Evolutionary conservation across 2,113 vertebrate genomes (phyloP).

Genomic region (Myrmecobius fasciatus): DNA sequence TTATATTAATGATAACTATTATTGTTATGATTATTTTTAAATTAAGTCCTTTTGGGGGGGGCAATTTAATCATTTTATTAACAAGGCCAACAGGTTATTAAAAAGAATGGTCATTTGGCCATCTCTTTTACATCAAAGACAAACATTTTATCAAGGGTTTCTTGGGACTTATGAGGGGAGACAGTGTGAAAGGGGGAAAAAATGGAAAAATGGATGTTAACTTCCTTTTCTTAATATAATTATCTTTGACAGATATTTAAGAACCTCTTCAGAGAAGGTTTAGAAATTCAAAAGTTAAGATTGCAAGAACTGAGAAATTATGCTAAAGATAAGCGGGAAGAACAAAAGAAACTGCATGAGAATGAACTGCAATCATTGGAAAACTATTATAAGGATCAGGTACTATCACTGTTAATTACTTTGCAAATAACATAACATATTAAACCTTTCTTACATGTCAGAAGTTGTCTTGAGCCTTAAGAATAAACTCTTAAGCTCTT

Average conservation of each 20-base stretch:
- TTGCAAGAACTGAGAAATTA: constrained; percentile 89
- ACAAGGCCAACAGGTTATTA: no score
- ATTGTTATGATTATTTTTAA: background rate
- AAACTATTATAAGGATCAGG: constrained; percentile 97
- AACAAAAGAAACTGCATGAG: constrained; percentile 87
- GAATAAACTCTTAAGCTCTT: background rate
- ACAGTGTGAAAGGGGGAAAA: no score
- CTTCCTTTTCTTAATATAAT: background rate
- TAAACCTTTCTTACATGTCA: background rate
- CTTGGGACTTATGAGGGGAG: no score
- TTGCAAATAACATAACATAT: no score
- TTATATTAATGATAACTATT: no score
- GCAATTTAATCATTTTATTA: no score
- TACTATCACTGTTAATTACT: constrained; percentile 64
- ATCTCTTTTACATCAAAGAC: no score
- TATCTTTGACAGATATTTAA: constrained; percentile 89
- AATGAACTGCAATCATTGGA: constrained; percentile 93
- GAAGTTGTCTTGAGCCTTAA: background rate
- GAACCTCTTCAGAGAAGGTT: constrained; percentile 93
- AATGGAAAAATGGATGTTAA: no score
- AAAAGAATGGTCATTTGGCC: no score
- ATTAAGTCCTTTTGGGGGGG: background rate
- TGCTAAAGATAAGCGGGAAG: constrained; percentile 89
- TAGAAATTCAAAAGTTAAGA: constrained; percentile 93
- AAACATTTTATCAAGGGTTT: no score